Evolutionary conservation across 2,888 invertebrate genomes (phyloP).

Genomic region (Bombyx huttoni): DNA sequence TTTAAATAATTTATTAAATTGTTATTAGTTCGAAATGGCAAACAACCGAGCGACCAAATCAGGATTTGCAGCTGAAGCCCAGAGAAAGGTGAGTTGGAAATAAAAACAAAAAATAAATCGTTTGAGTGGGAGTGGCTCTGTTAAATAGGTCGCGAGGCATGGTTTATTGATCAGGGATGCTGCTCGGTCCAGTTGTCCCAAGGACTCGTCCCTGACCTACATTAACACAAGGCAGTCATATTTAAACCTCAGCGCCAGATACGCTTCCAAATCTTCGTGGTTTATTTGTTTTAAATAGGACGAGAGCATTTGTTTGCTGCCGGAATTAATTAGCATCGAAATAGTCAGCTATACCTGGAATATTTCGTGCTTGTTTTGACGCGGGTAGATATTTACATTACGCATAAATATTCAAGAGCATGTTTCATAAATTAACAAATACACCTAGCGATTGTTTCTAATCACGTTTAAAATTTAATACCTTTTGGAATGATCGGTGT

Average conservation of each 20-base stretch:
- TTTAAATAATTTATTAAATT: constrained; percentile 40
- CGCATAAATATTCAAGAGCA: too few species aligned
- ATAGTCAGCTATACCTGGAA: too few species aligned
- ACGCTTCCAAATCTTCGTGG: background rate
- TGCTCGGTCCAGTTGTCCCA: constrained; percentile 52
- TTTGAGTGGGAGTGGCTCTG: constrained; percentile 15
- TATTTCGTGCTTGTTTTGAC: too few species aligned
- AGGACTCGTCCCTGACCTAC: constrained; percentile 61
- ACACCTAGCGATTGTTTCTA: too few species aligned
- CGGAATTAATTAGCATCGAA: too few species aligned
- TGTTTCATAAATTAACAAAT: too few species aligned
- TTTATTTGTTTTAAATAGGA: too few species aligned
- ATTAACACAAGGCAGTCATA: constrained; percentile 19
- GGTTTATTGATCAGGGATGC: constrained; percentile 59
- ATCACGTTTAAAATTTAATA: too few species aligned
- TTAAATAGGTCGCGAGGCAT: constrained; percentile 23
- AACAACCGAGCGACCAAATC: constrained; percentile 89
- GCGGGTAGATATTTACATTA: too few species aligned
- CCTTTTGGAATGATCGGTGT: background rate
- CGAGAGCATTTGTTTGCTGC: too few species aligned
- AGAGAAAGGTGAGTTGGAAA: constrained; percentile 84
- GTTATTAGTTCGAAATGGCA: constrained; percentile 75
- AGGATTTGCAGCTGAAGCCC: constrained; percentile 96
- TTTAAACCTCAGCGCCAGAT: background rate
- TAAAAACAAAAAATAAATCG: constrained; percentile 4